Evolutionary conservation across 2,888 invertebrate genomes (phyloP).

Genomic region (Andrena flavipes): DNA sequence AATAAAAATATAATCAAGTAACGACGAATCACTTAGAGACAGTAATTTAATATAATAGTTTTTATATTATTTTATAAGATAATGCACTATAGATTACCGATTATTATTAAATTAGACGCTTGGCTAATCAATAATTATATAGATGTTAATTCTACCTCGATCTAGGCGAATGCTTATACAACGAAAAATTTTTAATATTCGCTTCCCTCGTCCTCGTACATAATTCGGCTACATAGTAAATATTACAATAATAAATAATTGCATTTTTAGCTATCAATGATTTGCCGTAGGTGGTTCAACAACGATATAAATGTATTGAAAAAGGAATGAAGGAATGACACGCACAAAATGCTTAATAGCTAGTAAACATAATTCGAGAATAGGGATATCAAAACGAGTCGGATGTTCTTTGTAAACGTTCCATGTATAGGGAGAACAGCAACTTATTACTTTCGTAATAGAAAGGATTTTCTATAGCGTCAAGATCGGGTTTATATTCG

Average conservation of each 20-base stretch:
- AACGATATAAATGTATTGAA: constrained; percentile 35
- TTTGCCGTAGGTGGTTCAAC: not conserved
- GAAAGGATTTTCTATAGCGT: constrained; percentile 92
- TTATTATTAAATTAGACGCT: constrained; percentile 30
- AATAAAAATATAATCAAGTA: constrained; percentile 35
- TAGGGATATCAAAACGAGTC: constrained; percentile 69
- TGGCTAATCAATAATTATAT: constrained; percentile 8
- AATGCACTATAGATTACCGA: constrained; percentile 42
- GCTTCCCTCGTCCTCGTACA: constrained; percentile 9
- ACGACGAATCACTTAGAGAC: constrained; percentile 13
- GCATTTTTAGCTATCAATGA: not conserved
- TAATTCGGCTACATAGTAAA: constrained; percentile 7
- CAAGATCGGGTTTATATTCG: constrained; percentile 91
- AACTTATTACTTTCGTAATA: constrained; percentile 95
- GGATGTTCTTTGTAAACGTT: constrained; percentile 89
- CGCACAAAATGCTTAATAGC: constrained; percentile 43
- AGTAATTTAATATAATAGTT: constrained; percentile 30
- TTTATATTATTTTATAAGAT: constrained; percentile 14
- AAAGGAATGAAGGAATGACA: constrained; percentile 55
- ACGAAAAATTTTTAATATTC: constrained; percentile 19
- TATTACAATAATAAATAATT: constrained; percentile 35
- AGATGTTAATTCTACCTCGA: constrained; percentile 32
- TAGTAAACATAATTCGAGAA: constrained; percentile 24
- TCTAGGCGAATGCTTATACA: not conserved
- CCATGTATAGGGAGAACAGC: constrained; percentile 93